These are phyloP conservation scores for Astreopora myriophthalma DNA, from an alignment of 64 coral and sea anemone species.

Conservation along the genomic window DNA sequence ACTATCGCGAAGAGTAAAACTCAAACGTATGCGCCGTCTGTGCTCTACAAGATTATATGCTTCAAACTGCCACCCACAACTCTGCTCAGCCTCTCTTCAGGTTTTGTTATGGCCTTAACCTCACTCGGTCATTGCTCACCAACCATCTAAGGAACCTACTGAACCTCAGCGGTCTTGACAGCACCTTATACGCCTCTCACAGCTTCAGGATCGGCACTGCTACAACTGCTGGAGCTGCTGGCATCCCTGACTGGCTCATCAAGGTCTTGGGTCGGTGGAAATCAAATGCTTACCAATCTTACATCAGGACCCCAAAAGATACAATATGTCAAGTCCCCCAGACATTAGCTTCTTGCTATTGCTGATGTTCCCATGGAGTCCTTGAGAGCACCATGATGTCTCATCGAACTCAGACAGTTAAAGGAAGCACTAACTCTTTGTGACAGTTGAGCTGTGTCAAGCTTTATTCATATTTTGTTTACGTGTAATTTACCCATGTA, in stretches of 20 bases:
- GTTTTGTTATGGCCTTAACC: background rate
- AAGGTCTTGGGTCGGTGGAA: background rate
- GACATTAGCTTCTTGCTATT: background rate
- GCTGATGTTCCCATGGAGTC: background rate
- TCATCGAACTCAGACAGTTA: no score
- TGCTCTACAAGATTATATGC: background rate
- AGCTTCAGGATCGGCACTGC: background rate
- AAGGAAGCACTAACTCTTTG: no score
- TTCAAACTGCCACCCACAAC: background rate
- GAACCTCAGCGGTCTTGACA: background rate
- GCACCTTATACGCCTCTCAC: background rate
- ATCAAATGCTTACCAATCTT: background rate
- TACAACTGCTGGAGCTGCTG: background rate
- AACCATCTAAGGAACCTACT: background rate
- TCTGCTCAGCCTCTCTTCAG: background rate
- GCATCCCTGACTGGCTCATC: background rate
- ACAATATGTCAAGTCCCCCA: background rate
- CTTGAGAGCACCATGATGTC: background rate
- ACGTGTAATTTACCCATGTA: no score
- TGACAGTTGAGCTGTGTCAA: no score
- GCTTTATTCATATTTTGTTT: no score
- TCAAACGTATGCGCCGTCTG: no score
- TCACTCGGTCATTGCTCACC: background rate
- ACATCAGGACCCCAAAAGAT: background rate
- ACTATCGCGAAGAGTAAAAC: no score